Base-by-base conservation (phyloP, 2,797 vertebrate genomes). In the Acanthis flammea region DNA sequence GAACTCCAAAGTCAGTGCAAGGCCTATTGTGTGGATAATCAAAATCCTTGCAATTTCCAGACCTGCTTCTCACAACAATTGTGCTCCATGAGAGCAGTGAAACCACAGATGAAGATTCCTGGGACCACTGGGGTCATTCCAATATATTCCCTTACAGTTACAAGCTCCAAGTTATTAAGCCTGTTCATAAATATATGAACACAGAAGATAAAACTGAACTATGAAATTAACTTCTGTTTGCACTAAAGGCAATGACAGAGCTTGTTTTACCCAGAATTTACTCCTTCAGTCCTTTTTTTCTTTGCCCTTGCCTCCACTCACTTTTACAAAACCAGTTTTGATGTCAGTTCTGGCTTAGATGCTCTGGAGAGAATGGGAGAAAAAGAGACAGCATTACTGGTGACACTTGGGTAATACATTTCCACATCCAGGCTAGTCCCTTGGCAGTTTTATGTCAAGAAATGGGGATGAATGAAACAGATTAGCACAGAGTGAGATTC, bases 401-500 rank as follows among this genome's bases (percentile, higher is more conserved):
- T 92, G 85, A 76, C 91, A 68, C 48, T 63, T 2, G 4, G 19
- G 62, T 86, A 91, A 92, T 86, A 58, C 62, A 65, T 71, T 95
- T 91, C 68, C 75, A 81, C 74, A 93, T 65, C 50, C 58, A 88
- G 51, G 14, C 76, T 51, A 24, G 39, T 93, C 88, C 61, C 85
- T 81, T 53, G 82, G 66, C 60, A 91, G 72, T 77, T 96, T 31
- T 27, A 22, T 82, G 80, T 80, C 95, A 96, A 90, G 92, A 93
- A 96, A 62, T 22, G 53, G 65, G 90, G 57, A 80, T 85, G 78
- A 96, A 89, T 78, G 72, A 78, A 96, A 82, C 57, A 87, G 92
- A 97, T 96, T 74, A 95, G 94, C 85, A 76, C 55, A 65, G 90
- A 88, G 94, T 80, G 93, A 97, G 96, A 75, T 75, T 86, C 82